These are phyloP conservation scores for Aleiodes leptofemur DNA, from an alignment of 2,888 invertebrate genomes.

Conservation along the genomic window DNA sequence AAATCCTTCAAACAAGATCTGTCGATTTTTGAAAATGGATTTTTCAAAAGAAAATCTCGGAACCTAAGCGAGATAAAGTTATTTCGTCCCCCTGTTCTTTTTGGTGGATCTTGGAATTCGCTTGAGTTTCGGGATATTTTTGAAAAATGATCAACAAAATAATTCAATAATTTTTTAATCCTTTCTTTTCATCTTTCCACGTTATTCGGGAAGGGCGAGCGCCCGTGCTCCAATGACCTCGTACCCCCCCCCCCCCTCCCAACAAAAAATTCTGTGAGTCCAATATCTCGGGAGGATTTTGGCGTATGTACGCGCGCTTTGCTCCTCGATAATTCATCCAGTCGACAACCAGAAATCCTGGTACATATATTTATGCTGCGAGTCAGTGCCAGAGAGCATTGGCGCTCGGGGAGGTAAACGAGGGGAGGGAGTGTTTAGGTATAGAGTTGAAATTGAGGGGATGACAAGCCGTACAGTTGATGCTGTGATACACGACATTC, in stretches of 20 bases:
- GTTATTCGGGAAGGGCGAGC: too few relatives aligned
- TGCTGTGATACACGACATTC: conserved; percentile 67
- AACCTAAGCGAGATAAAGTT: too few relatives aligned
- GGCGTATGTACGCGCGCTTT: conserved; percentile 29
- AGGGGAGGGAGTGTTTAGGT: neutral
- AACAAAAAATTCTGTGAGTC: conserved; percentile 9
- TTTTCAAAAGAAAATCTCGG: too few relatives aligned
- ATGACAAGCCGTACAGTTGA: conserved; percentile 71
- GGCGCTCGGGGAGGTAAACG: neutral
- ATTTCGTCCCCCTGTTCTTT: too few relatives aligned
- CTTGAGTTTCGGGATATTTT: too few relatives aligned
- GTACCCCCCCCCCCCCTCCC: neutral
- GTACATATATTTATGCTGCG: conserved; percentile 65
- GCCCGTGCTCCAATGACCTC: neutral
- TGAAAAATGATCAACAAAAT: too few relatives aligned
- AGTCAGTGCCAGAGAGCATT: conserved; percentile 52
- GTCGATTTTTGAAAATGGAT: too few relatives aligned
- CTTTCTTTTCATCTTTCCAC: too few relatives aligned
- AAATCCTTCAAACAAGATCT: neutral
- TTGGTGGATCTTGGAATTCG: too few relatives aligned
- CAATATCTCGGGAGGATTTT: conserved; percentile 43
- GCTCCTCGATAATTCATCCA: conserved; percentile 61
- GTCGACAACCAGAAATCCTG: conserved; percentile 69
- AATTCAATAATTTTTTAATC: too few relatives aligned
- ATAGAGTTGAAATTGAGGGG: conserved; percentile 59